Evolutionary conservation across 2,888 invertebrate genomes (phyloP).

Genomic region (Tachystola acroxantha): DNA sequence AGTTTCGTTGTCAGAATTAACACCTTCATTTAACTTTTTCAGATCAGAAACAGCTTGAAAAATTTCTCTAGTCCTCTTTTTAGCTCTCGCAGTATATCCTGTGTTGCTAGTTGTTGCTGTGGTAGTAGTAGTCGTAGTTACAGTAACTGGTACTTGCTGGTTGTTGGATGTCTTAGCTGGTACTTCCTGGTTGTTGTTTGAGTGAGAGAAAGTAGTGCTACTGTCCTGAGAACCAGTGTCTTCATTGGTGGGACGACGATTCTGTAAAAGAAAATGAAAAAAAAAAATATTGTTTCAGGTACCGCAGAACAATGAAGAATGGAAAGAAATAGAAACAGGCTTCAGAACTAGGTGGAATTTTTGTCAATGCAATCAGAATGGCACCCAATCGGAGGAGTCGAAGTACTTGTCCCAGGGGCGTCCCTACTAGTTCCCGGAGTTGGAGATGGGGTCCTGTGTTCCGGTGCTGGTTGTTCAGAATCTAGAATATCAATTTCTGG

Average conservation of each 20-base stretch:
- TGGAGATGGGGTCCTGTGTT: too few species aligned
- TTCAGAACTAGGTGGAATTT: constrained; percentile 14
- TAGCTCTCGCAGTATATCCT: constrained; percentile 2
- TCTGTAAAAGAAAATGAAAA: not conserved
- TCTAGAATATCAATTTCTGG: too few species aligned
- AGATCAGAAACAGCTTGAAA: constrained; percentile 4
- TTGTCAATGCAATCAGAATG: constrained; percentile 9
- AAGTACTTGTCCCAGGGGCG: too few species aligned
- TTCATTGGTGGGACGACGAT: not conserved
- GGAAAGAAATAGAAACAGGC: constrained; percentile 4
- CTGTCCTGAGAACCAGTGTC: not conserved
- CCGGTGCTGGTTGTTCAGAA: too few species aligned
- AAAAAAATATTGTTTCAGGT: not conserved
- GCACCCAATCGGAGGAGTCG: too few species aligned
- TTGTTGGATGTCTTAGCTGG: not conserved
- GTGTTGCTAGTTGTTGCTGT: not conserved
- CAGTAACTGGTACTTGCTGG: not conserved
- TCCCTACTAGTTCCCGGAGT: too few species aligned
- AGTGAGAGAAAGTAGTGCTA: too few species aligned
- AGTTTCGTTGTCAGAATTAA: constrained; percentile 6
- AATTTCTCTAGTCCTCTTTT: constrained; percentile 6
- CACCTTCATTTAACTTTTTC: not conserved
- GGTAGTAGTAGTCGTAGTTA: not conserved
- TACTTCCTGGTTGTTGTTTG: not conserved
- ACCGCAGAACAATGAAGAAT: not conserved